Conservation (phyloP, 2,888 invertebrate genomes). For the Noctua comes region DNA sequence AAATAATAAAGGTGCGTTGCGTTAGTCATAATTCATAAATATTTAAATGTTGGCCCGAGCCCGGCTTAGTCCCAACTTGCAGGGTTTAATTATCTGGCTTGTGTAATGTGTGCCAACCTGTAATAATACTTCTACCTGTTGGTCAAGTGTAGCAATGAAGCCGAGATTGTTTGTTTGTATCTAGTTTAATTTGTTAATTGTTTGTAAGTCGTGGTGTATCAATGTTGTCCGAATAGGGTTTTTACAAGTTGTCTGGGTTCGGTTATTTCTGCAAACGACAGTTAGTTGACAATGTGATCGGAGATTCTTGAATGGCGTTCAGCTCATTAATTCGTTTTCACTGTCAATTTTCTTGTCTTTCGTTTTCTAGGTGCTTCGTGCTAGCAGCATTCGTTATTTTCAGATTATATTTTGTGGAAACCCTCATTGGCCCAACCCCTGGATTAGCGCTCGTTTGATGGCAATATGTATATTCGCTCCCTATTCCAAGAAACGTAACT, state of each 20-base stretch:
- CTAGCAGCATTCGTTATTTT: no score
- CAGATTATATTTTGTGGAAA: no score
- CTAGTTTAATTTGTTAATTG: neutral
- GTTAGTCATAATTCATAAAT: conserved; percentile 55
- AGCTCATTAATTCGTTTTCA: neutral
- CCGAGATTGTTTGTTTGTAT: conserved; percentile 19
- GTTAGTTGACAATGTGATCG: neutral
- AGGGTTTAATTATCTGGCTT: conserved; percentile 51
- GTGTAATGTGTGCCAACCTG: conserved; percentile 31
- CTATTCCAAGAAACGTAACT: no score
- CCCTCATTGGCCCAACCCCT: no score
- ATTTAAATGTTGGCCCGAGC: conserved; percentile 50
- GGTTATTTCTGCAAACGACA: no score
- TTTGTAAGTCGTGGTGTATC: neutral
- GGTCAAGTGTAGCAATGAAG: neutral
- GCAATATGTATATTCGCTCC: no score
- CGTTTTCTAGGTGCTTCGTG: neutral
- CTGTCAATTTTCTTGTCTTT: neutral
- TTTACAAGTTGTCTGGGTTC: no score
- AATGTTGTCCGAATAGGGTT: neutral
- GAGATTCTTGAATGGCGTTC: neutral
- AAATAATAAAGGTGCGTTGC: conserved; percentile 44
- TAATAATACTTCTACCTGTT: conserved; percentile 25
- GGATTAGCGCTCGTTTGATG: no score
- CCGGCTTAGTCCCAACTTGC: conserved; percentile 41